Conservation (phyloP, 2,797 vertebrate species). For the Onychomys leucogaster region DNA sequence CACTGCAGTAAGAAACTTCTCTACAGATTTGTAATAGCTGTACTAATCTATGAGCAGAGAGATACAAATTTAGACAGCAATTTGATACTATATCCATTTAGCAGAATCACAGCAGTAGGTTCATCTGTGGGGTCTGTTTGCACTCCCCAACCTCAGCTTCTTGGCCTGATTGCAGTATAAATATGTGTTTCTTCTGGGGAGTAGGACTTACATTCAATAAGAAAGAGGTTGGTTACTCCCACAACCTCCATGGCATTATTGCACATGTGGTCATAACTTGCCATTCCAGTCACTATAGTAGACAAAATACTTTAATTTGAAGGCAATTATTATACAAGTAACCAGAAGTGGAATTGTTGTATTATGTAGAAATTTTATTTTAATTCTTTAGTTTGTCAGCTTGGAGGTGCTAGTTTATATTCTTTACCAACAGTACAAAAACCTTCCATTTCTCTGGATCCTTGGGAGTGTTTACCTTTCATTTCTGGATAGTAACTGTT, state of each 20-base stretch:
- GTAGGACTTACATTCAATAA: too few relatives aligned
- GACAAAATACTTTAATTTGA: background rate
- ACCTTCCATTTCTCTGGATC: too few relatives aligned
- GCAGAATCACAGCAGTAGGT: background rate
- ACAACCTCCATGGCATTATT: background rate
- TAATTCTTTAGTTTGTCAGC: background rate
- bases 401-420: background rate
- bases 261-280: too few relatives aligned
- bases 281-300: background rate
- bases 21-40: background rate
- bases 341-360: background rate
- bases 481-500: background rate
- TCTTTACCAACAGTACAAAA: too few relatives aligned
- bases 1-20: too few relatives aligned
- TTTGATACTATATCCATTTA: background rate
- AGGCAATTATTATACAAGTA: background rate
- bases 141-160: background rate
- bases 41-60: background rate
- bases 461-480: fast-evolving
- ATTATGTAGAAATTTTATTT: background rate
- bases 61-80: background rate
- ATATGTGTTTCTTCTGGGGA: background rate
- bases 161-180: background rate
- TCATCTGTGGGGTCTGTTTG: background rate
- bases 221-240: background rate